phyloP scores from a whole-genome alignment of 1,140 invertebrate species.

The Steinernema feltiae region DNA sequence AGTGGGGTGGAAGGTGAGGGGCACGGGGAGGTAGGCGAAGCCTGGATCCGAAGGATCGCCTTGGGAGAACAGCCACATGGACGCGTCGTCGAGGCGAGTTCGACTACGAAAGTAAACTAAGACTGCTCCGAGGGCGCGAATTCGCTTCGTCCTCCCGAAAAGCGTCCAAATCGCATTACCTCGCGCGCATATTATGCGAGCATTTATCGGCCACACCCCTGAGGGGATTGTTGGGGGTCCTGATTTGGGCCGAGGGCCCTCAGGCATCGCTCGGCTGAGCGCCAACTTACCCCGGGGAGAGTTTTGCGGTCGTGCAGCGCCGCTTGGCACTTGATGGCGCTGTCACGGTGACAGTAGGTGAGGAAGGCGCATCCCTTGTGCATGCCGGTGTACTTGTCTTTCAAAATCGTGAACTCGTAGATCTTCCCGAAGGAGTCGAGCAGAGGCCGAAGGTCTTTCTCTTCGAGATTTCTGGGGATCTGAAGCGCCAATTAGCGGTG shows the following conservation, averaged over 20 bases:
- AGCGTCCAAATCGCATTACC: slow-evolving; percentile 8
- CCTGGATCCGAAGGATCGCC: neutral
- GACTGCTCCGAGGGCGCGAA: slow-evolving; percentile 3
- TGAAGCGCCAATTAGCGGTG: slow-evolving; percentile 60
- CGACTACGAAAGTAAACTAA: neutral
- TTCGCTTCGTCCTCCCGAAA: neutral
- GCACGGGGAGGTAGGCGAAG: neutral
- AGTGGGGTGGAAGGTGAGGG: neutral
- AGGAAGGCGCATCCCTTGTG: slow-evolving; percentile 93
- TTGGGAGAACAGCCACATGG: neutral
- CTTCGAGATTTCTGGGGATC: slow-evolving; percentile 80
- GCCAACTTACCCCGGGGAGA: slow-evolving; percentile 82
- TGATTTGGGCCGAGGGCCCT: neutral
- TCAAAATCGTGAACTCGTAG: slow-evolving; percentile 83
- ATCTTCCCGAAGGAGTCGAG: slow-evolving; percentile 88
- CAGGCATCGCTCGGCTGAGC: too few relatives aligned
- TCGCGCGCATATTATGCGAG: slow-evolving; percentile 11
- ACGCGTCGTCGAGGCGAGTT: neutral
- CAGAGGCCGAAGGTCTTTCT: slow-evolving; percentile 78
- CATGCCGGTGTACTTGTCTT: slow-evolving; percentile 84
- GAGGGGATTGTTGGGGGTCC: neutral
- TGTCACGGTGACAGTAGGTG: slow-evolving; percentile 88
- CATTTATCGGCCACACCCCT: slow-evolving; percentile 10
- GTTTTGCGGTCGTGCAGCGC: slow-evolving; percentile 92
- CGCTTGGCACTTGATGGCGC: slow-evolving; percentile 80